Conservation (phyloP, 2,888 invertebrate species). For the Yponomeuta sedellus region DNA sequence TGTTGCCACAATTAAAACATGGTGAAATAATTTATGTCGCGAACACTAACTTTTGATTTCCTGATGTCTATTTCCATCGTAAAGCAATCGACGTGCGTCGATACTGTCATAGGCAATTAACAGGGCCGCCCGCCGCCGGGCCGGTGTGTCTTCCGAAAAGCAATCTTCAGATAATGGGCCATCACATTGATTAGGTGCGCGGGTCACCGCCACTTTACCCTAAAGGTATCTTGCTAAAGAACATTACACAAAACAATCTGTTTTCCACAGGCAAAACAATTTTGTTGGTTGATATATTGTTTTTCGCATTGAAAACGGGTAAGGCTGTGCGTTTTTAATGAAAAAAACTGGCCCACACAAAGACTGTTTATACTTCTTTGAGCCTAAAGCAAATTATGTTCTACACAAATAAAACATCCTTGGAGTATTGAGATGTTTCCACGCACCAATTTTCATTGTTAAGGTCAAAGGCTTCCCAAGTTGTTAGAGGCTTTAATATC, state of each 20-base stretch:
- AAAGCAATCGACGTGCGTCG: not conserved
- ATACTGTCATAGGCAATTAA: slow-evolving; percentile 7
- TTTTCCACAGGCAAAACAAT: too few species aligned
- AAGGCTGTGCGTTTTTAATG: too few species aligned
- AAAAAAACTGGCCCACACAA: not conserved
- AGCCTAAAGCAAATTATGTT: too few species aligned
- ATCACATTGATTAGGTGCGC: slow-evolving; percentile 27
- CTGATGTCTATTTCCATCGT: not conserved
- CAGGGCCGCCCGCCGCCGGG: not conserved
- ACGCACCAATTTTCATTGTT: not conserved
- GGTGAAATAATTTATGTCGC: too few species aligned
- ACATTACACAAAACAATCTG: slow-evolving; percentile 1
- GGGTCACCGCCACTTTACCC: slow-evolving; percentile 19
- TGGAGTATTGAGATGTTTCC: not conserved
- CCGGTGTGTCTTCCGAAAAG: slow-evolving; percentile 17
- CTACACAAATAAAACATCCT: not conserved
- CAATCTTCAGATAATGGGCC: slow-evolving; percentile 26
- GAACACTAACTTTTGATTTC: too few species aligned
- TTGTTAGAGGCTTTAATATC: not conserved
- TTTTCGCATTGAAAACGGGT: too few species aligned
- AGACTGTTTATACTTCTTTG: not conserved
- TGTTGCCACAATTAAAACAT: too few species aligned
- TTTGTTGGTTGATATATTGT: too few species aligned
- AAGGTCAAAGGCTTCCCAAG: too few species aligned
- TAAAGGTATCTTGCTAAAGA: not conserved